Evolutionary conservation across 2,113 vertebrate species (phyloP).

Genomic region (Glaucomys volans): DNA sequence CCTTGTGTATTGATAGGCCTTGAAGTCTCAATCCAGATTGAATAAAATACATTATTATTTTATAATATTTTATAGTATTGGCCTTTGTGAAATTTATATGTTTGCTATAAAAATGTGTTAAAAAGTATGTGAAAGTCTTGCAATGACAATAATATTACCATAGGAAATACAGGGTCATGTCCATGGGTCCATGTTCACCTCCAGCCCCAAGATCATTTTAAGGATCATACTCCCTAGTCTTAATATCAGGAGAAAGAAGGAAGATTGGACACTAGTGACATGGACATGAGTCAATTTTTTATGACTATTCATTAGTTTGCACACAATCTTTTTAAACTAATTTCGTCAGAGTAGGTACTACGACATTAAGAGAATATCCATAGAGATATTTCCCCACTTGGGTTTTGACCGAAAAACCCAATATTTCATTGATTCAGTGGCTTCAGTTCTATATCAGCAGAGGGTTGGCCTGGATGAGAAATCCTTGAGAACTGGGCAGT

Average conservation of each 20-base stretch:
- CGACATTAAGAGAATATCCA: not conserved
- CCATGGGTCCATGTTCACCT: not conserved
- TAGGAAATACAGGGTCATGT: not conserved
- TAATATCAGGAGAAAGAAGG: not conserved
- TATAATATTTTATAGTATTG: constrained; percentile 61
- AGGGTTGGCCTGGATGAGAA: not conserved
- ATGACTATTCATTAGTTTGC: not conserved
- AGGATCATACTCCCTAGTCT: not conserved
- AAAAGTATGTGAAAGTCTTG: not conserved
- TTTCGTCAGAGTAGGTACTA: not conserved
- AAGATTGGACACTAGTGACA: not conserved
- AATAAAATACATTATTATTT: constrained; percentile 54
- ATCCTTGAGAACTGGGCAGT: not conserved
- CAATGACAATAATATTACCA: not conserved
- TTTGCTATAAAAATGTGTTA: not conserved
- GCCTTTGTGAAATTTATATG: constrained; percentile 54
- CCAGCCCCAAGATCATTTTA: not conserved
- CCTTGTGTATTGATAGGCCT: not conserved
- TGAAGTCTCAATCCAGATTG: constrained; percentile 42
- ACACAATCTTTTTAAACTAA: not conserved
- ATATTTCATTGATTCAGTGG: not conserved
- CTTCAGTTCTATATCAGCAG: not conserved
- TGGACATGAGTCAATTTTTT: not conserved
- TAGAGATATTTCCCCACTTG: not conserved
- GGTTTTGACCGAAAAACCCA: not conserved